Evolutionary conservation across 2,113 vertebrate species (phyloP).

Genomic region (Callospermophilus lateralis): DNA sequence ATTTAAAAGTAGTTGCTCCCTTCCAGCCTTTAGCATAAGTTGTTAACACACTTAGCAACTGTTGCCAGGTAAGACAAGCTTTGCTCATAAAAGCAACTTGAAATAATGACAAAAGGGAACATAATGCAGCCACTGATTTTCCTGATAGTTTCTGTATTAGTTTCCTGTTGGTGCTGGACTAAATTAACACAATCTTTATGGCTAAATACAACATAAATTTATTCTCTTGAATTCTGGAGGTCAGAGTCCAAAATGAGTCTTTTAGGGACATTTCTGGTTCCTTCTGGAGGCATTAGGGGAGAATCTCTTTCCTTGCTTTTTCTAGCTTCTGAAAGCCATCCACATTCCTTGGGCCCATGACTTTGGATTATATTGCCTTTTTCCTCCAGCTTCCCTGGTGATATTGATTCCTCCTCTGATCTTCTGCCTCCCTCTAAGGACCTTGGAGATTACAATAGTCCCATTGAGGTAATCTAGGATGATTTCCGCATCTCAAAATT

Average conservation of each 20-base stretch:
- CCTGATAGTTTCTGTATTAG: background rate
- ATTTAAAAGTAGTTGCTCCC: slow-evolving; percentile 30
- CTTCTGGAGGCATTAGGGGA: background rate
- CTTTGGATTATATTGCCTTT: background rate
- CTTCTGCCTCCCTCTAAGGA: background rate
- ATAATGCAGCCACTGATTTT: background rate
- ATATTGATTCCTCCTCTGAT: background rate
- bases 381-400: background rate
- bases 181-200: background rate
- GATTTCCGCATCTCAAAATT: slow-evolving; percentile 8
- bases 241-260: slow-evolving; percentile 35
- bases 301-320: slow-evolving; percentile 1
- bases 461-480: background rate
- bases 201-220: background rate
- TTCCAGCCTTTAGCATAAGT: background rate
- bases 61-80: slow-evolving; percentile 81
- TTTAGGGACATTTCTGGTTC: background rate
- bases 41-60: slow-evolving; percentile 72
- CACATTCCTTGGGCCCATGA: background rate
- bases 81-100: slow-evolving; percentile 84
- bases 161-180: background rate
- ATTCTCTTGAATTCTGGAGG: background rate
- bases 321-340: background rate
- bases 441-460: background rate
- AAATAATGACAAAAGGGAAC: slow-evolving; percentile 34